Evolutionary conservation across 1,140 invertebrate genomes (phyloP).

Genomic region (Trichogramma pretiosum): DNA sequence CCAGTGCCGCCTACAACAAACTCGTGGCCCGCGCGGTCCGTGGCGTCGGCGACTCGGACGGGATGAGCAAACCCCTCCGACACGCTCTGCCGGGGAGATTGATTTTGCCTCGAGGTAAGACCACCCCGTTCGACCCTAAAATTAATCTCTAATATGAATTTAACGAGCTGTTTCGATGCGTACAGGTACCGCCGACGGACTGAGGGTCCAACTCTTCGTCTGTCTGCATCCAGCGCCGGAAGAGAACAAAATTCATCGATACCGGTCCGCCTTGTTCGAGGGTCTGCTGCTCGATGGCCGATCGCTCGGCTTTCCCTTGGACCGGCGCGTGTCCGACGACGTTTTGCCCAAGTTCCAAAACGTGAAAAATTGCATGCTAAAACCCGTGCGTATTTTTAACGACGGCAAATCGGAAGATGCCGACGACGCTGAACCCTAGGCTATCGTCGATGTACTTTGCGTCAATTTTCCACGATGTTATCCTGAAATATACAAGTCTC

Average conservation of each 20-base stretch:
- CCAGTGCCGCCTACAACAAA: slow-evolving; percentile 33
- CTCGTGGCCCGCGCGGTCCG: slow-evolving; percentile 35
- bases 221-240: background rate
- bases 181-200: background rate
- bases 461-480: no score
- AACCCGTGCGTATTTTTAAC: slow-evolving; percentile 53
- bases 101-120: slow-evolving; percentile 44
- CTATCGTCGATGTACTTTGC: no score
- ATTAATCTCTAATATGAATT: slow-evolving; percentile 51
- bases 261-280: slow-evolving; percentile 26
- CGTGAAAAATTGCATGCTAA: slow-evolving; percentile 49
- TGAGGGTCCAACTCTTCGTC: background rate
- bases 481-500: no score
- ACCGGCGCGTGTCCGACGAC: slow-evolving; percentile 47
- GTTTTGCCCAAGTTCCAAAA: slow-evolving; percentile 36
- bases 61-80: slow-evolving; percentile 36
- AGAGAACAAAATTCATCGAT: background rate
- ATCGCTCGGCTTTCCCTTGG: slow-evolving; percentile 45
- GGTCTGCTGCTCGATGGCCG: slow-evolving; percentile 24
- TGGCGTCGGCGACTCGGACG: slow-evolving; percentile 25
- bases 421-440: slow-evolving; percentile 20
- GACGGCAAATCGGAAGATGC: no score
- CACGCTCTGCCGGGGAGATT: slow-evolving; percentile 33
- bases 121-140: slow-evolving; percentile 52
- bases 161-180: slow-evolving; percentile 44